Evolutionary conservation across 2,888 invertebrate genomes (phyloP).

Genomic region (Epicampocera succincta): DNA sequence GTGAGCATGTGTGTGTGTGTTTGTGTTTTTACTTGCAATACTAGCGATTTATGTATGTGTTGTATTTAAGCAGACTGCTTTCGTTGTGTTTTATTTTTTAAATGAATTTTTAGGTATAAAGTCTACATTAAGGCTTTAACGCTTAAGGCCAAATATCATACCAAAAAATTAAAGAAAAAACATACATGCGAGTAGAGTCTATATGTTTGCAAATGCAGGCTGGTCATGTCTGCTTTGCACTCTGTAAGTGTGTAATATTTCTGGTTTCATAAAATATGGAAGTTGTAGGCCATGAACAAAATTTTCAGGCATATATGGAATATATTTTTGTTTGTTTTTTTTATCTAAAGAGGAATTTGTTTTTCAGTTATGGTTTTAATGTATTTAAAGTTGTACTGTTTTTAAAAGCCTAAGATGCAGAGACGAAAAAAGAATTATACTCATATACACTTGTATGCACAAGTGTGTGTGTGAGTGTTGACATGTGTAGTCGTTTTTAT

Average conservation of each 20-base stretch:
- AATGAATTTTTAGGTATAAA: conserved; percentile 55
- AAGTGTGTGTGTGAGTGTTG: neutral
- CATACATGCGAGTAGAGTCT: conserved; percentile 21
- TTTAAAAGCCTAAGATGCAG: conserved; percentile 28
- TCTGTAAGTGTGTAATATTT: conserved; percentile 39
- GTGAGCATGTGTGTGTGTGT: conserved; percentile 12
- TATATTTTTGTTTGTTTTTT: conserved; percentile 23
- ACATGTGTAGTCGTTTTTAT: conserved; percentile 4
- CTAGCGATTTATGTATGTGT: conserved; percentile 64
- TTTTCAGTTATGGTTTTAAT: conserved; percentile 56
- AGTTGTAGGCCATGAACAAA: conserved; percentile 69
- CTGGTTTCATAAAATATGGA: conserved; percentile 46
- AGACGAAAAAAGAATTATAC: neutral
- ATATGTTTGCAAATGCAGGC: conserved; percentile 12
- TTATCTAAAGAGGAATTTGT: conserved; percentile 50
- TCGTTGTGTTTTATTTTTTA: conserved; percentile 18
- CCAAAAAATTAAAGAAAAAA: neutral
- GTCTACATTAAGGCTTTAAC: conserved; percentile 69
- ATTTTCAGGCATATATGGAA: conserved; percentile 32
- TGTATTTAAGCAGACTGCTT: conserved; percentile 52
- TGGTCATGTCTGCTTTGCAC: conserved; percentile 60
- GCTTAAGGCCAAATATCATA: conserved; percentile 65
- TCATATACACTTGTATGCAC: neutral
- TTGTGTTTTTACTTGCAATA: conserved; percentile 54
- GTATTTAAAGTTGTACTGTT: conserved; percentile 48